Percentiles rank a stretch among this genome's conserved stretches.
These are phyloP conservation scores for Dipodomys spectabilis DNA, from an alignment of 2,113 vertebrate species.

Conservation along the genomic window DNA sequence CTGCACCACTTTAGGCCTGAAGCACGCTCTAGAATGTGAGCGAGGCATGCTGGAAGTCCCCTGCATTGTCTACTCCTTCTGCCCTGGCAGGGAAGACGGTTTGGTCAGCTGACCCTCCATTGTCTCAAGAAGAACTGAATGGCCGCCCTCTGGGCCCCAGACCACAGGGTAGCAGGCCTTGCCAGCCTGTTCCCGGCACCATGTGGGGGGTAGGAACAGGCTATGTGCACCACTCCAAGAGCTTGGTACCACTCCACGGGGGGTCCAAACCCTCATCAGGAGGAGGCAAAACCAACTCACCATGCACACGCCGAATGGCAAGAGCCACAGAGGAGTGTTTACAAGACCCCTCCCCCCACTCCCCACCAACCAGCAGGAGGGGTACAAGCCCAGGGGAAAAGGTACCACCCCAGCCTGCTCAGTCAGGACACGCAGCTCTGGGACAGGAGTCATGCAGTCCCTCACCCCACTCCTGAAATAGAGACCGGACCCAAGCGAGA, in stretches of 20 bases:
- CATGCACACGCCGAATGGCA: too few species aligned
- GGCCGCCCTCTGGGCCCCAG: not conserved
- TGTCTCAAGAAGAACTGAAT: not conserved
- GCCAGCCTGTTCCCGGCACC: not conserved
- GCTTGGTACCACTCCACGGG: too few species aligned
- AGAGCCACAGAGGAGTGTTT: not conserved
- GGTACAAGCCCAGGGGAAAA: too few species aligned
- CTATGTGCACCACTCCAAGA: not conserved
- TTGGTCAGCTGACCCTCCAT: not conserved
- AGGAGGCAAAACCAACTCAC: not conserved
- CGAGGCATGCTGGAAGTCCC: not conserved
- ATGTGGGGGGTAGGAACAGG: not conserved
- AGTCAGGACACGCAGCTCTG: not conserved
- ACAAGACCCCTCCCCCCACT: not conserved
- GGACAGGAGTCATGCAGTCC: not conserved
- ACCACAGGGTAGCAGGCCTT: rapidly evolving
- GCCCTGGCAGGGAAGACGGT: not conserved
- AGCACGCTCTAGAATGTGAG: not conserved
- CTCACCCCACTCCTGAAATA: not conserved
- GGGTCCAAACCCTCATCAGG: not conserved
- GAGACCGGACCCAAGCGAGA: not conserved
- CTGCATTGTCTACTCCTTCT: not conserved
- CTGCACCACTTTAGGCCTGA: not conserved
- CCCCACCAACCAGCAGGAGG: not conserved
- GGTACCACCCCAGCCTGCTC: not conserved